These are phyloP conservation scores for Ancistrus triradiatus DNA, from an alignment of 2,113 vertebrate genomes.

Conservation along the genomic window DNA sequence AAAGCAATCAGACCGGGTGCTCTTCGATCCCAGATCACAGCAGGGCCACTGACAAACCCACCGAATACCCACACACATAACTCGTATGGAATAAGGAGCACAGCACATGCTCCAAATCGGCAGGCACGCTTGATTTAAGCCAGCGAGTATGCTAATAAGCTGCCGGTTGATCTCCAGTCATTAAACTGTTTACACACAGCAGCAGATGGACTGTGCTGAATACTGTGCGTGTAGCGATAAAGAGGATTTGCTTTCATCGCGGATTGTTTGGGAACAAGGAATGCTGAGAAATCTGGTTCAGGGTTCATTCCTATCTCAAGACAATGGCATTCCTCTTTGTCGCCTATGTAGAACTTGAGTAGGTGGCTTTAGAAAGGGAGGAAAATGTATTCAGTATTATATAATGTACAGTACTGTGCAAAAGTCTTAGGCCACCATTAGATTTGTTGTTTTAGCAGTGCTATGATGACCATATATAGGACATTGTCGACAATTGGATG, in stretches of 20 bases:
- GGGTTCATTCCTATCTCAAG: background rate
- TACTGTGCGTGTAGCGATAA: background rate
- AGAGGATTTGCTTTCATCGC: background rate
- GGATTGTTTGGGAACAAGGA: too few species aligned
- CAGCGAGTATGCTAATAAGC: conserved; percentile 6
- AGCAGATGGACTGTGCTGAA: conserved; percentile 14
- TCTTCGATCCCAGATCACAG: background rate
- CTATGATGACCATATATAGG: too few species aligned
- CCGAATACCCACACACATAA: background rate
- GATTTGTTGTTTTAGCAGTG: too few species aligned
- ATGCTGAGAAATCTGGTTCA: background rate
- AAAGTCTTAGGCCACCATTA: too few species aligned
- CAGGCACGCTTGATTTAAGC: conserved; percentile 9
- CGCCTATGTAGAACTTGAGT: too few species aligned
- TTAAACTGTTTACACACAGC: conserved; percentile 15
- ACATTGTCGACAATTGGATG: too few species aligned
- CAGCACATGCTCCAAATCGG: background rate
- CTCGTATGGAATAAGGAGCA: background rate
- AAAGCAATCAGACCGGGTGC: background rate
- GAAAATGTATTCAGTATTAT: too few species aligned
- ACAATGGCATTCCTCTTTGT: too few species aligned
- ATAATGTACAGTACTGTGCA: too few species aligned
- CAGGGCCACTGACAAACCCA: background rate
- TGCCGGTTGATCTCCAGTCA: conserved; percentile 1
- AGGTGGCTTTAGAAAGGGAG: too few species aligned